These are phyloP conservation scores for Spilosoma lubricipeda DNA, from an alignment of 2,888 invertebrate genomes.

Conservation along the genomic window DNA sequence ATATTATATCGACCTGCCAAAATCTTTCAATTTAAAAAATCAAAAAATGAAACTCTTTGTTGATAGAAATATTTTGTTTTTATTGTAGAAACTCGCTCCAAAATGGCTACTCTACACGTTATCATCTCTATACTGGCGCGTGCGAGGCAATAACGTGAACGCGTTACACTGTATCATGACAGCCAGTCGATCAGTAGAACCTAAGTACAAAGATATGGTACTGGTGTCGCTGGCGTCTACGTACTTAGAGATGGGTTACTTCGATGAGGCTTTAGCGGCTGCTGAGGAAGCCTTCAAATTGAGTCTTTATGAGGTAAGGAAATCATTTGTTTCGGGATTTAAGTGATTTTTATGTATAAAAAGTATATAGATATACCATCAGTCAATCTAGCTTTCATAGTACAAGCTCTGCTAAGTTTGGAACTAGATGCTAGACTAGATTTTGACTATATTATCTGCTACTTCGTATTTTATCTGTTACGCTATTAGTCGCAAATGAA, in stretches of 20 bases:
- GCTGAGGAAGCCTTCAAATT: conserved; percentile 87
- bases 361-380: no score
- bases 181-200: conserved; percentile 76
- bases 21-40: background rate
- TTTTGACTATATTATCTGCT: no score
- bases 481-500: no score
- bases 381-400: no score
- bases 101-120: conserved; percentile 91
- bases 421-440: background rate
- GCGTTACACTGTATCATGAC: conserved; percentile 90
- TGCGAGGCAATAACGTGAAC: conserved; percentile 89
- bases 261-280: conserved; percentile 88
- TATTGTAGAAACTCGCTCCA: conserved; percentile 89
- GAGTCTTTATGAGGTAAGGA: conserved; percentile 87
- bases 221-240: conserved; percentile 90
- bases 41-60: no score
- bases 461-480: no score
- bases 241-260: conserved; percentile 87
- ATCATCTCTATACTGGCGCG: conserved; percentile 92
- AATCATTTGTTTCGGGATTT: background rate
- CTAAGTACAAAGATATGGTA: conserved; percentile 88
- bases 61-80: background rate
- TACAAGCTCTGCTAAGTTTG: no score
- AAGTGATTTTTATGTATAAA: background rate
- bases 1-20: no score